Conservation (phyloP, 2,797 vertebrate species). For the Loriculus beryllinus region DNA sequence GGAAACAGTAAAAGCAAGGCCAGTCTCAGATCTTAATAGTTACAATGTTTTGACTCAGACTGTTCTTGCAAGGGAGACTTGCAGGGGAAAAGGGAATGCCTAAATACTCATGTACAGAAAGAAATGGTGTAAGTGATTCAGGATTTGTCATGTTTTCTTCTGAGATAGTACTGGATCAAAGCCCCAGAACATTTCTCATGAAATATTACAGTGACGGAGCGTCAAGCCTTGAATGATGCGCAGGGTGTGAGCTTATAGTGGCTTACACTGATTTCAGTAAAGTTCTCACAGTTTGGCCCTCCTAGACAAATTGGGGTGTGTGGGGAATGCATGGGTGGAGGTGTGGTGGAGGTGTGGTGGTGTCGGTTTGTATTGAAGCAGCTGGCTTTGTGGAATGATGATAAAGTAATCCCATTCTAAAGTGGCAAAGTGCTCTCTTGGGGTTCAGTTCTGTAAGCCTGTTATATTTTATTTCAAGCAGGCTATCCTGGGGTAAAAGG, state of each 20-base stretch:
- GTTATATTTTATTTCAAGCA: not conserved
- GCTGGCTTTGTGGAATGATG: not conserved
- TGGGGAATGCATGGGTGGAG: rapidly evolving
- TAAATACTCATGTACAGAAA: not conserved
- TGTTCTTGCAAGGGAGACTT: not conserved
- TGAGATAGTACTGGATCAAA: not conserved
- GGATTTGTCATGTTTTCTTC: not conserved
- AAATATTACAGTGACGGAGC: not conserved
- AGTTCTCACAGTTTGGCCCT: not conserved
- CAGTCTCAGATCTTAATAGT: not conserved
- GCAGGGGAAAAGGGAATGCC: not conserved
- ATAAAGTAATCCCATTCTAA: not conserved
- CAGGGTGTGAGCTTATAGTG: not conserved
- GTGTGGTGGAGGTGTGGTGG: no score
- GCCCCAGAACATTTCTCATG: not conserved
- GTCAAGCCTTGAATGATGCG: not conserved
- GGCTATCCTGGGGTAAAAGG: not conserved
- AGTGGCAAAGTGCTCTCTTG: not conserved
- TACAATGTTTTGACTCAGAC: not conserved
- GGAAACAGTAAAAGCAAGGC: not conserved
- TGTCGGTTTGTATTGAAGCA: not conserved
- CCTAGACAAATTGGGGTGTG: not conserved
- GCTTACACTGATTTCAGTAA: not conserved
- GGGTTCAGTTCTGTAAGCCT: not conserved
- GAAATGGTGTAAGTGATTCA: not conserved